phyloP scores from a whole-genome alignment of 2,888 invertebrate genomes.

The Acrobasis consociella region DNA sequence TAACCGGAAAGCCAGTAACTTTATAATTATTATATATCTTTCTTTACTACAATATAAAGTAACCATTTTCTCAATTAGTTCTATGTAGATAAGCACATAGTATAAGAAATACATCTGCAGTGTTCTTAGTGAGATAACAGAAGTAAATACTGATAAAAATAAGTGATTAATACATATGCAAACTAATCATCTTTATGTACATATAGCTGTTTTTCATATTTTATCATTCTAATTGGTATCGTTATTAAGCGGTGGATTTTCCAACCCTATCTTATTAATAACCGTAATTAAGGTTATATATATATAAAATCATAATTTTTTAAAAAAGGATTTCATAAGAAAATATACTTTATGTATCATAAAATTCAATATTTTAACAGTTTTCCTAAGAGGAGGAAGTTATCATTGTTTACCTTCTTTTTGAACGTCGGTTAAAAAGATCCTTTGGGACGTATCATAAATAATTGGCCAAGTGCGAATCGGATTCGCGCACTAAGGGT shows the following conservation, averaged over 20 bases:
- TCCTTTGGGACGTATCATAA: no score
- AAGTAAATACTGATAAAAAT: background rate
- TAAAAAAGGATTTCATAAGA: background rate
- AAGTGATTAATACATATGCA: background rate
- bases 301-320: slow-evolving; percentile 16
- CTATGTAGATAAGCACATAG: background rate
- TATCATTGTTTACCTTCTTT: no score
- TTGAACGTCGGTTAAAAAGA: no score
- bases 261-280: slow-evolving; percentile 17
- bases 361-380: no score
- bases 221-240: background rate
- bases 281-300: slow-evolving; percentile 19
- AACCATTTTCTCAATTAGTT: no score
- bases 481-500: no score
- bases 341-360: no score
- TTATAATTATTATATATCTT: no score
- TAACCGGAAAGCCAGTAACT: no score
- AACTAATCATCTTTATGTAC: slow-evolving; percentile 1
- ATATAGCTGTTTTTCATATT: background rate
- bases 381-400: no score
- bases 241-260: slow-evolving; percentile 4
- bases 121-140: background rate
- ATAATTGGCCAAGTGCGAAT: no score
- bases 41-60: no score
- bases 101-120: background rate